phyloP scores from a whole-genome alignment of 2,113 vertebrate genomes.

The Hippopotamus amphibius region DNA sequence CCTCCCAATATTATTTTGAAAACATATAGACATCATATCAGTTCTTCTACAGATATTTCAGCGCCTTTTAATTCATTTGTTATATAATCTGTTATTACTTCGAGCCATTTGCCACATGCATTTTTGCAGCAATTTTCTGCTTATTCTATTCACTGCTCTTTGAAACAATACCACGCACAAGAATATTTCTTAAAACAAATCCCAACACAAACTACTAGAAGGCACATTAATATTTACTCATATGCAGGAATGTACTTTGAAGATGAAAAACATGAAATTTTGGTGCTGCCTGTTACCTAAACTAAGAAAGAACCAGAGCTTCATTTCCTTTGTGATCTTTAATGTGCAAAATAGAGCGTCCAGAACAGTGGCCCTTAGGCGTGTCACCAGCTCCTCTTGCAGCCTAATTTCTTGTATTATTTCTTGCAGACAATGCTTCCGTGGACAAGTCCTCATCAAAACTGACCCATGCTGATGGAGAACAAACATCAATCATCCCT shows the following conservation, averaged over 20 bases:
- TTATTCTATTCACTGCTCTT: conserved; percentile 44
- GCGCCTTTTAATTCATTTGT: conserved; percentile 13
- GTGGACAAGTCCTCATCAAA: conserved; percentile 89
- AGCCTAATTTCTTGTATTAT: conserved; percentile 78
- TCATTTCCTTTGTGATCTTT: not conserved
- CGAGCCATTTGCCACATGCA: not conserved
- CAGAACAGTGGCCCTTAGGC: not conserved
- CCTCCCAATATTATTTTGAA: not conserved
- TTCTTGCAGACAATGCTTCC: conserved; percentile 90
- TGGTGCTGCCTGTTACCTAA: not conserved
- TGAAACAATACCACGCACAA: conserved; percentile 21
- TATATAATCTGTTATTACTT: not conserved
- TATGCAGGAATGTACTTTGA: not conserved
- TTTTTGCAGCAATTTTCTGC: conserved; percentile 46
- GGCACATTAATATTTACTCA: not conserved
- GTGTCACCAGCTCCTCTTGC: not conserved
- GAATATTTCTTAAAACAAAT: conserved; percentile 31
- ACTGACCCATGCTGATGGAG: conserved; percentile 89
- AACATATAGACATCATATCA: not conserved
- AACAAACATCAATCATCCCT: conserved; percentile 94
- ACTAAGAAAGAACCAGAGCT: not conserved
- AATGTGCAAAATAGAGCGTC: not conserved
- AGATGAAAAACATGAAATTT: not conserved
- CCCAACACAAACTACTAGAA: not conserved
- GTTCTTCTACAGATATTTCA: conserved; percentile 26